Evolutionary conservation across 1,140 invertebrate genomes (phyloP).

Genomic region (Aphaenogaster ashmeadi): DNA sequence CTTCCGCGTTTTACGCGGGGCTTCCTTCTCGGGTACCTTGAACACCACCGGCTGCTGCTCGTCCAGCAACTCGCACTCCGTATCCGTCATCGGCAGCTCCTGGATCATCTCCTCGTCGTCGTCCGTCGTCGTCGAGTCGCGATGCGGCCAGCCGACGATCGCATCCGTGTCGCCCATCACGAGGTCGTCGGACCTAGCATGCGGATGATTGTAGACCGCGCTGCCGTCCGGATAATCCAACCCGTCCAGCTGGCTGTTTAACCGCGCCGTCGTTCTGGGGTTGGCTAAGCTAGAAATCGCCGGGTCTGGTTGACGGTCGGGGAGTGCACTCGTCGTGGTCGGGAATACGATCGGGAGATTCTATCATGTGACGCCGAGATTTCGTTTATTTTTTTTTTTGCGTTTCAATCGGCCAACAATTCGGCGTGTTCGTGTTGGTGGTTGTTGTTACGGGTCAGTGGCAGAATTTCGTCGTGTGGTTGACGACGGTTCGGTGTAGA

Average conservation of each 20-base stretch:
- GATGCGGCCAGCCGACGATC: not conserved
- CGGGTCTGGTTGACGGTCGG: slow-evolving; percentile 83
- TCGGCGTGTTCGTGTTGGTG: slow-evolving; percentile 38
- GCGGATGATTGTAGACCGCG: not conserved
- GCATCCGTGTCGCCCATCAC: slow-evolving; percentile 11
- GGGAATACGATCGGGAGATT: slow-evolving; percentile 78
- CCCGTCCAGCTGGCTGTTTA: slow-evolving; percentile 22
- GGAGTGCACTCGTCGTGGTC: slow-evolving; percentile 72
- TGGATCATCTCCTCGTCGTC: slow-evolving; percentile 48
- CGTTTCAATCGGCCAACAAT: slow-evolving; percentile 32
- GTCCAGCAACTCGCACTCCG: slow-evolving; percentile 19
- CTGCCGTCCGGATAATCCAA: slow-evolving; percentile 38
- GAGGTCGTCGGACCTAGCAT: not conserved
- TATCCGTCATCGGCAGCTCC: slow-evolving; percentile 19
- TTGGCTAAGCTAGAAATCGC: slow-evolving; percentile 86
- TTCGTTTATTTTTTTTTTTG: slow-evolving; percentile 51
- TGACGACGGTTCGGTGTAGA: slow-evolving; percentile 45
- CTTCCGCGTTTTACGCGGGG: slow-evolving; percentile 52
- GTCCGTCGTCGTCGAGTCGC: slow-evolving; percentile 33
- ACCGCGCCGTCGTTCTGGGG: slow-evolving; percentile 55
- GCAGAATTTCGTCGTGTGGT: slow-evolving; percentile 32
- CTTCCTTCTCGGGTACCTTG: slow-evolving; percentile 69
- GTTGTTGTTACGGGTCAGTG: slow-evolving; percentile 54
- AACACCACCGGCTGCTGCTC: slow-evolving; percentile 55
- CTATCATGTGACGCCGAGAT: slow-evolving; percentile 69